Evolutionary conservation across 2,888 invertebrate species (phyloP).

Genomic region (Drosophila ezoana): DNA sequence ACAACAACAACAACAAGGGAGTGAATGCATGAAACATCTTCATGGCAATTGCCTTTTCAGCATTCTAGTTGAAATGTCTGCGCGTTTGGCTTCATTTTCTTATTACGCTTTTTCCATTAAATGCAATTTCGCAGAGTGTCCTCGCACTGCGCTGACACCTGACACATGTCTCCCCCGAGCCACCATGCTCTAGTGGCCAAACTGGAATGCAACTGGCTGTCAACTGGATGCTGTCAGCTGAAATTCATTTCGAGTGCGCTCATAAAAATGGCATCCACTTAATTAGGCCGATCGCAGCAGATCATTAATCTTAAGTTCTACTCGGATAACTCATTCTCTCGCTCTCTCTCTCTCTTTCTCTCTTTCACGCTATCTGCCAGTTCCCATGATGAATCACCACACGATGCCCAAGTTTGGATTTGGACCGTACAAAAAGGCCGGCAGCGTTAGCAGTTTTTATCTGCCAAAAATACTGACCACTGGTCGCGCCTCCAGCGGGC

Average conservation of each 20-base stretch:
- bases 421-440: slow-evolving; percentile 86
- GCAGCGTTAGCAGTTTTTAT: slow-evolving; percentile 86
- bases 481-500: slow-evolving; percentile 67
- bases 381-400: slow-evolving; percentile 92
- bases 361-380: slow-evolving; percentile 83
- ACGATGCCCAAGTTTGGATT: slow-evolving; percentile 90
- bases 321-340: slow-evolving; percentile 5
- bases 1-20: slow-evolving; percentile 21
- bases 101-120: slow-evolving; percentile 26
- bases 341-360: neutral
- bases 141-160: slow-evolving; percentile 24
- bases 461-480: slow-evolving; percentile 88
- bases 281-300: slow-evolving; percentile 39
- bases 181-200: neutral
- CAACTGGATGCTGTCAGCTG: slow-evolving; percentile 18
- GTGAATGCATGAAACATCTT: slow-evolving; percentile 9
- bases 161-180: slow-evolving; percentile 15
- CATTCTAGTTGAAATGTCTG: slow-evolving; percentile 19
- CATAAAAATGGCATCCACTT: slow-evolving; percentile 33
- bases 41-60: slow-evolving; percentile 38
- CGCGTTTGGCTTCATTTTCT: slow-evolving; percentile 20
- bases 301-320: slow-evolving; percentile 56
- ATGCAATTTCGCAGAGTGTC: slow-evolving; percentile 64
- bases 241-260: slow-evolving; percentile 33
- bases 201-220: slow-evolving; percentile 12